Percentiles rank a stretch among this genome's conserved stretches.
Conservation (phyloP, 2,113 vertebrate genomes). For the Euleptes europaea region DNA sequence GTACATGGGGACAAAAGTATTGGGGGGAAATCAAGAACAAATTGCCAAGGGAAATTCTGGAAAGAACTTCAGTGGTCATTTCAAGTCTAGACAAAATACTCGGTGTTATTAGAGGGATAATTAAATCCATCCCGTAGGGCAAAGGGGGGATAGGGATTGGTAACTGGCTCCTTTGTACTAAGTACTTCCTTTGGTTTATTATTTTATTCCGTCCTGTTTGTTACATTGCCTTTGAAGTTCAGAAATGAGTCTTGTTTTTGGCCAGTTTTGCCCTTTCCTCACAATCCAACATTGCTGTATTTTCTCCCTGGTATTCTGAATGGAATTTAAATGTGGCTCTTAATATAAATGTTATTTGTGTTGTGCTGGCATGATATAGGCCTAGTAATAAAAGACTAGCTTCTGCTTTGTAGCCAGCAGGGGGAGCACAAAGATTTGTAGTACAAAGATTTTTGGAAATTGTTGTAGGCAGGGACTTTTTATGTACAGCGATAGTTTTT, state of each 20-base stretch:
- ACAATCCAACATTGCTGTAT: not conserved
- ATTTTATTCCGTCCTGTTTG: conserved; percentile 47
- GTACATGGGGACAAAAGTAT: not conserved
- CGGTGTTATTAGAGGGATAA: not conserved
- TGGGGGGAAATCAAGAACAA: not conserved
- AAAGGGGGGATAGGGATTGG: conserved; percentile 23
- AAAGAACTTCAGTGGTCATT: conserved; percentile 23
- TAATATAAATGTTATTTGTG: conserved; percentile 28
- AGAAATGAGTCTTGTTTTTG: conserved; percentile 57
- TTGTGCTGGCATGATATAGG: conserved; percentile 24
- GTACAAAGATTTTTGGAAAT: not conserved
- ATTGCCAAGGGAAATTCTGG: conserved; percentile 40
- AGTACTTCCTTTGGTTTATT: conserved; percentile 44
- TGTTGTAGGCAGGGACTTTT: not conserved
- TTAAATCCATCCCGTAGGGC: conserved; percentile 32
- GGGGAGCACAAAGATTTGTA: not conserved
- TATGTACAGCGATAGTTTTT: not conserved
- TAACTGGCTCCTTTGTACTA: not conserved
- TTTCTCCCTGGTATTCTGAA: conserved; percentile 7
- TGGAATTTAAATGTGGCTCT: conserved; percentile 13
- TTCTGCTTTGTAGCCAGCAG: not conserved
- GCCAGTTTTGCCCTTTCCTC: conserved; percentile 49
- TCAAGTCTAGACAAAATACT: not conserved
- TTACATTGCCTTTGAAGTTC: conserved; percentile 50
- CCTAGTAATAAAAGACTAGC: not conserved